Conservation (phyloP, 2,888 invertebrate species). For the Chrysotoxum bicinctum region DNA sequence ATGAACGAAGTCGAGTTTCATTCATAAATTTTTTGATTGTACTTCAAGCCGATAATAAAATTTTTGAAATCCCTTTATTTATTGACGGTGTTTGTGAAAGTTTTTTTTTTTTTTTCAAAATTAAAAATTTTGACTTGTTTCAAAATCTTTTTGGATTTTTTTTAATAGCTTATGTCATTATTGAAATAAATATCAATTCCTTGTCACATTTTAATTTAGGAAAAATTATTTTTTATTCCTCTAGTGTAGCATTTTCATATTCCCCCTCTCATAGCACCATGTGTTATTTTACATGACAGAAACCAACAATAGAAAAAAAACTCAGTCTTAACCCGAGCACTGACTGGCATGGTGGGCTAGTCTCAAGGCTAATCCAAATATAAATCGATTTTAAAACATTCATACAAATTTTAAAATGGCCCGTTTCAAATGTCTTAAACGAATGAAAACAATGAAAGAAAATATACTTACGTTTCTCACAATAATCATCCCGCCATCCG, state of each 20-base stretch:
- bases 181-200: not conserved
- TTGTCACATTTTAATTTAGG: not conserved
- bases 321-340: not conserved
- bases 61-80: no score
- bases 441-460: not conserved
- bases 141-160: not conserved
- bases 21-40: no score
- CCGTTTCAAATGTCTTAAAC: not conserved
- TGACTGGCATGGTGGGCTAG: not conserved
- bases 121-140: not conserved
- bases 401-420: not conserved
- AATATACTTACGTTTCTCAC: slow-evolving; percentile 92
- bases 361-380: not conserved
- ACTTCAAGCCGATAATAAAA: no score
- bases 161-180: not conserved
- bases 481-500: slow-evolving; percentile 97
- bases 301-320: not conserved
- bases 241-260: not conserved
- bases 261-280: not conserved
- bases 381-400: not conserved
- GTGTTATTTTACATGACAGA: slow-evolving; percentile 6
- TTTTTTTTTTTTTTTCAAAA: not conserved
- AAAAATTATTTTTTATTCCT: not conserved
- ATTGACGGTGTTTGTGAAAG: not conserved
- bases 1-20: no score